A percentile compares a stretch with the other conserved stretches of the same genome.
phyloP scores from a whole-genome alignment of 2,888 invertebrate species.

The Imbricaverruca yamaguchii region DNA sequence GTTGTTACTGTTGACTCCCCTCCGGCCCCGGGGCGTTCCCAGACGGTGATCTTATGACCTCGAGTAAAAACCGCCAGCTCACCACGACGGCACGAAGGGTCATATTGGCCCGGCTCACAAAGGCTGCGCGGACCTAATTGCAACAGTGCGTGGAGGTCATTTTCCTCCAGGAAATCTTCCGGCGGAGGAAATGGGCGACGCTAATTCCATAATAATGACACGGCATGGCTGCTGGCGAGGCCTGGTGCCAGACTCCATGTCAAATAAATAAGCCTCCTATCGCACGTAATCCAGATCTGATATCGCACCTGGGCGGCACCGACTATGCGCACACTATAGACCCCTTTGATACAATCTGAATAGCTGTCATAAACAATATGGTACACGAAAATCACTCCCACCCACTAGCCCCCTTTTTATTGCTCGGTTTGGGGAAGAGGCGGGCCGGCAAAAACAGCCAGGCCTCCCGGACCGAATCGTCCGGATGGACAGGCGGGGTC shows the following conservation, averaged over 20 bases:
- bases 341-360: slow-evolving; percentile 16
- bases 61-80: not conserved
- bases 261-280: not conserved
- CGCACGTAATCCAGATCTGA: not conserved
- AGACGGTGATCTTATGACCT: slow-evolving; percentile 11
- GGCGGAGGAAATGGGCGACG: slow-evolving; percentile 17
- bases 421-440: not conserved
- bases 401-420: slow-evolving; percentile 13
- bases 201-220: slow-evolving; percentile 22
- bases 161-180: slow-evolving; percentile 10
- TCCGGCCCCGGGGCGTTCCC: slow-evolving; percentile 1
- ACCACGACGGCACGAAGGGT: slow-evolving; percentile 6
- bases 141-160: slow-evolving; percentile 18
- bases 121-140: not conserved
- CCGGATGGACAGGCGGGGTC: slow-evolving; percentile 27
- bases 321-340: not conserved
- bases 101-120: not conserved
- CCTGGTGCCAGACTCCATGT: not conserved
- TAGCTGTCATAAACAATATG: slow-evolving; percentile 20
- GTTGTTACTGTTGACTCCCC: slow-evolving; percentile 21
- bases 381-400: slow-evolving; percentile 21
- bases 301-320: not conserved
- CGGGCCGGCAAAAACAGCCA: not conserved
- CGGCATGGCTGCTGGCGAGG: not conserved
- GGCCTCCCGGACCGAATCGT: not conserved